Base-by-base conservation (phyloP, 2,113 vertebrate genomes). In the Ancistrus triradiatus region DNA sequence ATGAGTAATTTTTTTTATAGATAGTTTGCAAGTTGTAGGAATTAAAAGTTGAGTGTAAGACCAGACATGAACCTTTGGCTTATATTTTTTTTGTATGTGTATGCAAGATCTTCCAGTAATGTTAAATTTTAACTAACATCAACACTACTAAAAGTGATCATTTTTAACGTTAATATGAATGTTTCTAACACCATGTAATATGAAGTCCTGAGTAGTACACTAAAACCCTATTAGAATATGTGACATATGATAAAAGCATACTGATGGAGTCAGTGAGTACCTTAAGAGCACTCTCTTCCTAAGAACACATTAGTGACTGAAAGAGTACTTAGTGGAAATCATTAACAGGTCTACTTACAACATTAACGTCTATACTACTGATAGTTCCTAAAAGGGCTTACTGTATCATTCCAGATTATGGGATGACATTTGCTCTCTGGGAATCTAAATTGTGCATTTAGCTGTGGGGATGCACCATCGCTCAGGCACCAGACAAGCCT, bases 321-420 rank as follows among this genome's bases (percentile, higher is more conserved):
- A 25, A 11, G 27, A 44, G 51, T n/a, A 48, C 18, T 40, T 51
- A 66, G 58, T 57, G 47, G 21, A 50, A 38, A 42, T 38, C 22
- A 61, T 38, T 72, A 59, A 68, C 66, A 73, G 60, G 37, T 47
- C 24, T 37, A 51, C 57, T 62, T 59, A 62, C 55, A 56, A 52
- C 70, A 46, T 63, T 52, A 63, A 63, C 49, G 44, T 38, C 44
- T 49, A 48, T 8, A 18, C 64, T 59, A 42, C n/a, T 33, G 37
- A 46, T 28, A 56, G 47, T 31, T 58, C 48, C 15, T 40, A 15
- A 6, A 31, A 22, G 28, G 58, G 42, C 21, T 31, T 43, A 63
- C 43, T 63, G 60, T 35, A 72, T 63, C 59, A 59, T 24, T 28
- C 8, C 22, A 21, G 22, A 4, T 37, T 72, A 58, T 61, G 48